Percentiles rank a stretch among this genome's conserved stretches.
Conservation (phyloP, 2,888 invertebrate species). For the Lasioglossum calceatum region DNA sequence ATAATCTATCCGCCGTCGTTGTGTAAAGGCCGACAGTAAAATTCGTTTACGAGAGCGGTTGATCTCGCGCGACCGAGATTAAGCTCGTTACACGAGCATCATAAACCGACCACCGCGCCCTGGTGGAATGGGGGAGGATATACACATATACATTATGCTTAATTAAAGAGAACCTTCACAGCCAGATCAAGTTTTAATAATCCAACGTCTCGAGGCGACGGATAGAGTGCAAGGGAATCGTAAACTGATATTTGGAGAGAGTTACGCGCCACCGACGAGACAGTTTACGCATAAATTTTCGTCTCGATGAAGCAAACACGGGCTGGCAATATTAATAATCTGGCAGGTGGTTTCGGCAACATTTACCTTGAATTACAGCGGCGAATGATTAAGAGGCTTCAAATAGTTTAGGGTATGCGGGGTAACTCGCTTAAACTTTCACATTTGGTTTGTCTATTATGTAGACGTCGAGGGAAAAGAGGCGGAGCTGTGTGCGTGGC, state of each 20-base stretch:
- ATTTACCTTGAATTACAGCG: not conserved
- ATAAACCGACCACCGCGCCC: constrained; percentile 26
- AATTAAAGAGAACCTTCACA: constrained; percentile 32
- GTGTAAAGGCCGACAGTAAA: constrained; percentile 46
- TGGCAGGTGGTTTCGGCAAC: not conserved
- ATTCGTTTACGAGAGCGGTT: constrained; percentile 54
- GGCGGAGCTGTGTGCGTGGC: not conserved
- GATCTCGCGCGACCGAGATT: constrained; percentile 42
- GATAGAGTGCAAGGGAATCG: not conserved
- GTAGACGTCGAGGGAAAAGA: not conserved
- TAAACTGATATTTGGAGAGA: not conserved
- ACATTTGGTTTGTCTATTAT: not conserved
- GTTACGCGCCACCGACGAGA: not conserved
- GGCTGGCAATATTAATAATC: constrained; percentile 12
- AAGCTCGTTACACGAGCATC: constrained; percentile 43
- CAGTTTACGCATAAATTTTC: constrained; percentile 9
- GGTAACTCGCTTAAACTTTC: not conserved
- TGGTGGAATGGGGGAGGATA: not conserved
- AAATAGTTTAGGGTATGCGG: not conserved
- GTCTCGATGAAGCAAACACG: not conserved
- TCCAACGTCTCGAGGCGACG: not conserved
- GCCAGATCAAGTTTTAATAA: constrained; percentile 51
- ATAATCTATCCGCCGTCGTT: constrained; percentile 36
- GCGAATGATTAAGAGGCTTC: not conserved
- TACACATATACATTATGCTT: constrained; percentile 29